Evolutionary conservation across 2,113 vertebrate genomes (phyloP).

Genomic region (Daubentonia madagascariensis): DNA sequence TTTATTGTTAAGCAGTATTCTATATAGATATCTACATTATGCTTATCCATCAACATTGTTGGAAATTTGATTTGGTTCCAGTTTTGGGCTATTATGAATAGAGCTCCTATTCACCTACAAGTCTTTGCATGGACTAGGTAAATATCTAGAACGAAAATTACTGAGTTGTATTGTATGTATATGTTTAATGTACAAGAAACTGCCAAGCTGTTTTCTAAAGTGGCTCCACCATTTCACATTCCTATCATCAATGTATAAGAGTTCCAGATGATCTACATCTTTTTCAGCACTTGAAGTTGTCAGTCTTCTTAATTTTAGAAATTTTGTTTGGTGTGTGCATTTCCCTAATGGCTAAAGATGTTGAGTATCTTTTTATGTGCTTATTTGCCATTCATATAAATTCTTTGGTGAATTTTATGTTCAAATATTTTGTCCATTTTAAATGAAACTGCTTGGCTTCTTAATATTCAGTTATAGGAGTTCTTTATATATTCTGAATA

Average conservation of each 20-base stretch:
- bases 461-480: neutral
- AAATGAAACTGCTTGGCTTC: neutral
- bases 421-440: neutral
- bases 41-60: neutral
- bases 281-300: neutral
- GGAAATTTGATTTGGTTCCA: neutral
- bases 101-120: neutral
- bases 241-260: neutral
- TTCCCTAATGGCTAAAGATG: neutral
- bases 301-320: neutral
- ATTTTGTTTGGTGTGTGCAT: neutral
- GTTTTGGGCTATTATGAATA: neutral
- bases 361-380: neutral
- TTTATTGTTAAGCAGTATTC: neutral
- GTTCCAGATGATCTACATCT: neutral
- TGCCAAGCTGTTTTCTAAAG: neutral
- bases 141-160: neutral
- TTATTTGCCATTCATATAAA: neutral
- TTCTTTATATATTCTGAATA: neutral
- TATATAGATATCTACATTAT: neutral
- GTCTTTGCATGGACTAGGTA: neutral
- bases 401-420: neutral
- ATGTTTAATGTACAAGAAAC: neutral
- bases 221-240: neutral
- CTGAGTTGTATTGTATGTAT: neutral